Conservation (phyloP, 2,797 vertebrate genomes). For the Alexandromys oeconomus region DNA sequence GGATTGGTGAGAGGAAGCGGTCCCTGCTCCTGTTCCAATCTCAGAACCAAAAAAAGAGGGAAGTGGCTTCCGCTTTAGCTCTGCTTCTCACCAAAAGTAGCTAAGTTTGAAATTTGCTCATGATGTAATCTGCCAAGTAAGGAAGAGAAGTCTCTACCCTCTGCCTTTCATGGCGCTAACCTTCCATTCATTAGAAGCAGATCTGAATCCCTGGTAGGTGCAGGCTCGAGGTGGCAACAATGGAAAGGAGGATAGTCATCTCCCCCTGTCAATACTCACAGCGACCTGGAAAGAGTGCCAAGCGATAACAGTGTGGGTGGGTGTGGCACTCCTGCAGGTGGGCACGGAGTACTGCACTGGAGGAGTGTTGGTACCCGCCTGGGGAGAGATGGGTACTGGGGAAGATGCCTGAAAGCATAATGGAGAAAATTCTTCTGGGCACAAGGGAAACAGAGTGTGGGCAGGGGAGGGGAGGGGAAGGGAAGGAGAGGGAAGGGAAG, state of each 20-base stretch:
- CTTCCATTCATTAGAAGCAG: background rate
- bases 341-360: rapidly evolving
- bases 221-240: background rate
- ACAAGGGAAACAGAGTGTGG: background rate
- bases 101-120: background rate
- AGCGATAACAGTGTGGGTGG: background rate
- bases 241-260: background rate
- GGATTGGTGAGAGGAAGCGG: conserved; percentile 52
- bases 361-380: background rate
- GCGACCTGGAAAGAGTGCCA: background rate
- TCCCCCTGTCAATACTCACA: background rate
- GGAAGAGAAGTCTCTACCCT: background rate
- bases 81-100: background rate
- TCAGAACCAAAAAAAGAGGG: background rate
- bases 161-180: background rate
- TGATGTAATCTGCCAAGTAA: conserved; percentile 10
- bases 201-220: background rate
- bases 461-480: background rate
- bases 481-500: no score
- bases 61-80: conserved; percentile 15
- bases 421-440: background rate
- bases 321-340: background rate
- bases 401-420: background rate
- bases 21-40: background rate
- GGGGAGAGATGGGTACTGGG: no score